These are phyloP conservation scores for Tupaia tana DNA, from an alignment of 2,113 vertebrate genomes.

Conservation along the genomic window DNA sequence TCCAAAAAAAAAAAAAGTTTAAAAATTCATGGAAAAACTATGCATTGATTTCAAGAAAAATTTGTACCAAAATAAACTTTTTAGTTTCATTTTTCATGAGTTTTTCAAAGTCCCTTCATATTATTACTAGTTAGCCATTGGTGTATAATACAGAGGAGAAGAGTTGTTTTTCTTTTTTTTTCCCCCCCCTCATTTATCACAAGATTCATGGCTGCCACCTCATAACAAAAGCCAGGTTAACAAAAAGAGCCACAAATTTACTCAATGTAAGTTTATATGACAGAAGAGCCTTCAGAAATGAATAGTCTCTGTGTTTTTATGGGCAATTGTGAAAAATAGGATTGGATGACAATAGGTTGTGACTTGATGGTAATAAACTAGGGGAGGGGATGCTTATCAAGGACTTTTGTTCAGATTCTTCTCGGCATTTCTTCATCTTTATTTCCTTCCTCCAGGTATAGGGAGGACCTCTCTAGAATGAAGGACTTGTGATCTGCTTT, in stretches of 20 bases:
- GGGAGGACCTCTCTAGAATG: background rate
- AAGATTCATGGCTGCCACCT: background rate
- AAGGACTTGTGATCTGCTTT: background rate
- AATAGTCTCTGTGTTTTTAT: background rate
- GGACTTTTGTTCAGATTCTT: background rate
- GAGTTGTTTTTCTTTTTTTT: background rate
- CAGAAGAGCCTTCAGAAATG: background rate
- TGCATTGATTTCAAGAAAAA: too few species aligned
- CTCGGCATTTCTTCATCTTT: background rate
- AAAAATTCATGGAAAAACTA: too few species aligned
- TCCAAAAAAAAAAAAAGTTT: too few species aligned
- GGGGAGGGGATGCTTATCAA: background rate
- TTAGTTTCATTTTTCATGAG: too few species aligned
- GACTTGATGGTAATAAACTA: background rate
- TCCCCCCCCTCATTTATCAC: too few species aligned
- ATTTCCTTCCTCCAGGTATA: background rate
- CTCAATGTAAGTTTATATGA: background rate
- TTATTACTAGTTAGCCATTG: background rate
- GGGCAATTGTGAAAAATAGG: background rate
- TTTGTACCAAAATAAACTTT: too few species aligned
- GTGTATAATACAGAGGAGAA: background rate
- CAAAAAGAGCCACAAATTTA: background rate
- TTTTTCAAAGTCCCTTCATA: too few species aligned
- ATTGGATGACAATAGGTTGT: background rate
- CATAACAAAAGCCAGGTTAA: background rate